These are phyloP conservation scores for Pseudochirops cupreus DNA, from an alignment of 2,797 vertebrate species.

Conservation along the genomic window DNA sequence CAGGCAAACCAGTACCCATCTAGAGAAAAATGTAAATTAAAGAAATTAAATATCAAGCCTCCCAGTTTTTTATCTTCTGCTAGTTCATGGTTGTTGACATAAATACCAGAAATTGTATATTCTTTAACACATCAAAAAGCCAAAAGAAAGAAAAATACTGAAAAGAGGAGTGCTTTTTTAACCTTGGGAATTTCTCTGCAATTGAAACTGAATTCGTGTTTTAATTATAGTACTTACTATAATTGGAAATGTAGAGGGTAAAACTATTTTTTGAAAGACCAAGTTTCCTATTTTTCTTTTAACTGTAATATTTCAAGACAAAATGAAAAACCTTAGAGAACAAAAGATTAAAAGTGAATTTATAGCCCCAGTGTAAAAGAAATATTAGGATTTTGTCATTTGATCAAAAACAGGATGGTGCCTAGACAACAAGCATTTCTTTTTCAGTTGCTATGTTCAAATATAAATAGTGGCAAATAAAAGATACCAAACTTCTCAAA, in stretches of 20 bases:
- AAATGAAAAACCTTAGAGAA: slow-evolving; percentile 44
- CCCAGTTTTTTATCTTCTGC: not conserved
- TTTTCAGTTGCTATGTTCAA: not conserved
- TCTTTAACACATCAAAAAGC: not conserved
- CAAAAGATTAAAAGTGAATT: not conserved
- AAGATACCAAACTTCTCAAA: not conserved
- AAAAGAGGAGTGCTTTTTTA: not conserved
- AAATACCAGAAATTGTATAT: not conserved
- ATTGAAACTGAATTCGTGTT: not conserved
- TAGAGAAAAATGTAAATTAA: not conserved
- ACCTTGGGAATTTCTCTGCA: not conserved
- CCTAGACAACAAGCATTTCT: slow-evolving; percentile 29
- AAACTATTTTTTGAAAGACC: slow-evolving; percentile 16
- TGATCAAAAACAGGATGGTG: slow-evolving; percentile 48
- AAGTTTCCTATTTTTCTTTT: slow-evolving; percentile 11
- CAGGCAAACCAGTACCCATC: not conserved
- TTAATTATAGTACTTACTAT: not conserved
- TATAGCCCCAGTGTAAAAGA: not conserved
- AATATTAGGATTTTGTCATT: slow-evolving; percentile 26
- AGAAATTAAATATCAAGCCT: not conserved
- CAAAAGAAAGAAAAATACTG: not conserved
- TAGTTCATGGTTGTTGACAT: not conserved
- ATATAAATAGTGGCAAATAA: not conserved
- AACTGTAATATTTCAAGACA: slow-evolving; percentile 36
- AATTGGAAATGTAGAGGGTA: slow-evolving; percentile 16